A percentile compares a stretch with the other conserved stretches of the same genome.
These are phyloP conservation scores for Periophthalmus magnuspinnatus DNA, from an alignment of 2,797 vertebrate species.

Conservation along the genomic window DNA sequence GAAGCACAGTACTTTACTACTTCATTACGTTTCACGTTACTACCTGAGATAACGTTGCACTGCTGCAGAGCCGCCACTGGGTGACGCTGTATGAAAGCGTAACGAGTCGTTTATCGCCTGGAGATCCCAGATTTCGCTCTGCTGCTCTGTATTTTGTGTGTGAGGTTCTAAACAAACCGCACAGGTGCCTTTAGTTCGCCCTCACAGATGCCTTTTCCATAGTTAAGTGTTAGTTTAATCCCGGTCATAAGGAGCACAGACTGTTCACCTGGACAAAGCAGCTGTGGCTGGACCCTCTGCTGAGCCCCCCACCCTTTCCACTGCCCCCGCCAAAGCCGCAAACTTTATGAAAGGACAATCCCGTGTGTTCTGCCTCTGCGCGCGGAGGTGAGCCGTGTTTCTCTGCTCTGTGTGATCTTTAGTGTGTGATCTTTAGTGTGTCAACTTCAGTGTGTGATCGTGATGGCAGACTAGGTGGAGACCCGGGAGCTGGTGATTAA, in stretches of 20 bases:
- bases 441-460: background rate
- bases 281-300: slow-evolving; percentile 37
- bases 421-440: background rate
- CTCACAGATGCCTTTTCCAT: background rate
- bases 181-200: background rate
- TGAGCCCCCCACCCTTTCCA: slow-evolving; percentile 19
- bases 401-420: background rate
- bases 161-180: background rate
- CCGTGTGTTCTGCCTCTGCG: slow-evolving; percentile 1
- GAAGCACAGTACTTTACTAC: too few relatives aligned
- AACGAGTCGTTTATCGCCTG: background rate
- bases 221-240: background rate
- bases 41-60: too few relatives aligned
- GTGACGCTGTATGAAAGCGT: slow-evolving; percentile 33
- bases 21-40: too few relatives aligned
- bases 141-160: background rate
- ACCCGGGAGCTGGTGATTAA: background rate
- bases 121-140: slow-evolving; percentile 6
- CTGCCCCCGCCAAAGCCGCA: slow-evolving; percentile 7
- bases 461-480: slow-evolving; percentile 23
- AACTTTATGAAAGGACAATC: slow-evolving; percentile 9
- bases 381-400: slow-evolving; percentile 7
- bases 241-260: background rate
- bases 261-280: slow-evolving; percentile 37
- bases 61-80: slow-evolving; percentile 13